These are phyloP conservation scores for Noctua janthina DNA, from an alignment of 2,888 invertebrate species.

Conservation along the genomic window DNA sequence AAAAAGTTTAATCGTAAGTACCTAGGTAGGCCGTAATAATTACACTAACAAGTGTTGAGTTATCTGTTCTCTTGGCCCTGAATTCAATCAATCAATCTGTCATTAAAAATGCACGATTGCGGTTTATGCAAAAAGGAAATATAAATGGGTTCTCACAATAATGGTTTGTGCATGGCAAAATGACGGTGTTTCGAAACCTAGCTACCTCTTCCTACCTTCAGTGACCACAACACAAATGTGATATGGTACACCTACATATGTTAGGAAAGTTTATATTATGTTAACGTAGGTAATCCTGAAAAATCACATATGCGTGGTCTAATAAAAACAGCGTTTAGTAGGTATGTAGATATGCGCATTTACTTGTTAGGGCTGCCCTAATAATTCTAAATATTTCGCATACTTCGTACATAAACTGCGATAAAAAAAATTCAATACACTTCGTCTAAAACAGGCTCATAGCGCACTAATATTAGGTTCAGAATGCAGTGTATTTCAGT, in stretches of 20 bases:
- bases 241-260: no score
- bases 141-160: neutral
- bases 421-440: neutral
- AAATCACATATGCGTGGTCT: neutral
- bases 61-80: slow-evolving; percentile 7
- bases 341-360: neutral
- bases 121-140: slow-evolving; percentile 7
- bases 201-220: neutral
- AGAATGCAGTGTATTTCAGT: no score
- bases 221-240: neutral
- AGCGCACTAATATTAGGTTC: no score
- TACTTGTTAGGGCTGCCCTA: neutral
- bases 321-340: neutral
- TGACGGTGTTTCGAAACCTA: neutral
- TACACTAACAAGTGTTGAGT: no score
- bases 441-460: neutral
- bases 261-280: neutral
- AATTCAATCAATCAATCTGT: neutral
- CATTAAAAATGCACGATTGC: slow-evolving; percentile 7
- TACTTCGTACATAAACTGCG: neutral
- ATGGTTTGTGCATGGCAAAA: neutral
- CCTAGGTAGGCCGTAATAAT: neutral
- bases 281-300: neutral
- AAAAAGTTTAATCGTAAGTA: slow-evolving; percentile 1
- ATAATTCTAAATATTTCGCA: neutral